Percentiles rank a stretch among this genome's conserved stretches.
phyloP scores from a whole-genome alignment of 2,113 vertebrate genomes.

The Actinemys pallida region DNA sequence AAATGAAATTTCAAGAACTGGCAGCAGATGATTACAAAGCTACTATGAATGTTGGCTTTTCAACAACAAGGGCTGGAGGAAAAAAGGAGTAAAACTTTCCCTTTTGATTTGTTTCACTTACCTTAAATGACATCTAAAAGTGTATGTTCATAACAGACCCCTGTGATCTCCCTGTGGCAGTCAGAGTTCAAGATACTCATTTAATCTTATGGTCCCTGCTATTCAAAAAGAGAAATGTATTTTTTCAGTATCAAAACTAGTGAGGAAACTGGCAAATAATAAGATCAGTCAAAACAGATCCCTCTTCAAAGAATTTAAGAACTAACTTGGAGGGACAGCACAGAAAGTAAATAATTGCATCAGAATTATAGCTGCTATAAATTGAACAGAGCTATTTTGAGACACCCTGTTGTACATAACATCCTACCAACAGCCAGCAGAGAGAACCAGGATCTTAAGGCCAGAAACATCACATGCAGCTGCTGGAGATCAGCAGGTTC shows the following conservation, averaged over 20 bases:
- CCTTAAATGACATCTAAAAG: background rate
- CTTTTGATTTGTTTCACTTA: background rate
- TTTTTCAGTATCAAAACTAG: background rate
- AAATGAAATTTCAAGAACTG: conserved; percentile 5
- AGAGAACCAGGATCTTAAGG: background rate
- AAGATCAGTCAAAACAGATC: background rate
- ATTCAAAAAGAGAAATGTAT: background rate
- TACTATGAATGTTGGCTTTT: background rate
- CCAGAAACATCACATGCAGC: background rate
- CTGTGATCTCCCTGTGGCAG: background rate
- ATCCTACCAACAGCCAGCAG: background rate
- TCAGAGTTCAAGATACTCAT: background rate
- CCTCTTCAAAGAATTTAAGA: background rate
- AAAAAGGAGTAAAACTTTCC: background rate
- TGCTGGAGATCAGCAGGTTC: background rate
- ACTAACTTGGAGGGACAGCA: background rate
- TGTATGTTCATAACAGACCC: background rate
- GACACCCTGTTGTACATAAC: conserved; percentile 16
- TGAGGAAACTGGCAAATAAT: background rate
- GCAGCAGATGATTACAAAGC: background rate
- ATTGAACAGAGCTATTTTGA: conserved; percentile 49
- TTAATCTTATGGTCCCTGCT: background rate
- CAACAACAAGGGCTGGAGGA: background rate
- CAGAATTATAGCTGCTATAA: background rate
- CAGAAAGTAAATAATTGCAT: background rate